phyloP scores from a whole-genome alignment of 2,113 vertebrate species.

The Cranoglanis bouderius region DNA sequence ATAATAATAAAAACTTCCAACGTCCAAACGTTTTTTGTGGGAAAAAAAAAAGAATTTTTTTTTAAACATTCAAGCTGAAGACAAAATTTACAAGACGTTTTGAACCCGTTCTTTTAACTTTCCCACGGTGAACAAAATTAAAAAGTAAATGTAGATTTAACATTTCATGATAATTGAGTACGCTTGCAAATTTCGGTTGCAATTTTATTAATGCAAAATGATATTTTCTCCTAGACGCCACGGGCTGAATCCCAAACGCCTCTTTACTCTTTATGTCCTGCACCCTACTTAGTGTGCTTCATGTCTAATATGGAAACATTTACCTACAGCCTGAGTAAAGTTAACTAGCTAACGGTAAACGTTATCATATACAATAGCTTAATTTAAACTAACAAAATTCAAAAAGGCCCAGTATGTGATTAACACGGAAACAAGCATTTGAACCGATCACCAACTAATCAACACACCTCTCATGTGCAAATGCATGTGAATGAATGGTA shows the following conservation, averaged over 20 bases:
- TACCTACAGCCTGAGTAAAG: neutral
- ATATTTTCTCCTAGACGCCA: neutral
- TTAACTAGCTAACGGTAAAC: neutral
- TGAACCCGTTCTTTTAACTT: too few relatives aligned
- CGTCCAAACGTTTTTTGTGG: too few relatives aligned
- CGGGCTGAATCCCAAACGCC: neutral
- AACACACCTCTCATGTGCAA: neutral
- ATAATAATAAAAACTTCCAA: neutral
- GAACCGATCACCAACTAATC: neutral
- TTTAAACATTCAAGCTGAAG: too few relatives aligned
- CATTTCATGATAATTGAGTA: neutral
- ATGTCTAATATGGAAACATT: neutral
- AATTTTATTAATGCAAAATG: neutral
- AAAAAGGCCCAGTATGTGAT: too few relatives aligned
- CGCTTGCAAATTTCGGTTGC: neutral
- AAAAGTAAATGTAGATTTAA: neutral
- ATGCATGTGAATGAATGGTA: constrained; percentile 33
- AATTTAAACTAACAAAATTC: too few relatives aligned
- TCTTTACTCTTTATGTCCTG: neutral
- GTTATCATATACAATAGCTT: neutral
- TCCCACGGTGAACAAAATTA: too few relatives aligned
- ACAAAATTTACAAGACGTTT: too few relatives aligned
- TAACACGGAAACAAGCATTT: neutral
- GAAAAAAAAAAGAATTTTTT: too few relatives aligned
- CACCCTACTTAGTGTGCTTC: neutral